These are phyloP conservation scores for Campylorhamphus procurvoides DNA, from an alignment of 2,113 vertebrate genomes.

Conservation along the genomic window DNA sequence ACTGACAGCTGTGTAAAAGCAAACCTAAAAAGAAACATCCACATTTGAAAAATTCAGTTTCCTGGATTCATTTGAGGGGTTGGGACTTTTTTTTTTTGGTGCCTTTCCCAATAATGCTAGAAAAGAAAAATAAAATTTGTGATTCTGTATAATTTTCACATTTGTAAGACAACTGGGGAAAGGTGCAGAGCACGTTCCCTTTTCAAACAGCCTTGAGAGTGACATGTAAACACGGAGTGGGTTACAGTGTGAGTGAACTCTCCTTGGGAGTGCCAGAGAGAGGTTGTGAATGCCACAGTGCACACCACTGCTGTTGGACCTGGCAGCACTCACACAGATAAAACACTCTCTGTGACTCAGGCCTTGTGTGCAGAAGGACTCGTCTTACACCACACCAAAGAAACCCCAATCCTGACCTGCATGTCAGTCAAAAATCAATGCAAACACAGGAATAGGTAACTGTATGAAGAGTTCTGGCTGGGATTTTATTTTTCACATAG, in stretches of 20 bases:
- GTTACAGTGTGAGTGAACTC: neutral
- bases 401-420: neutral
- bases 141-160: neutral
- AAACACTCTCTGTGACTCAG: neutral
- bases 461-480: neutral
- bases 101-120: neutral
- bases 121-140: neutral
- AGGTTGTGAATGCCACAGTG: neutral
- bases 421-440: neutral
- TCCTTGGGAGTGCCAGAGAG: conserved; percentile 13
- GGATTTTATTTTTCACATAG: neutral
- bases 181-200: neutral
- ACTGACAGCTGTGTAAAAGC: conserved; percentile 19
- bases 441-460: neutral
- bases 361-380: neutral
- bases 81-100: neutral
- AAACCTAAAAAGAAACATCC: neutral
- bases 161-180: conserved; percentile 5
- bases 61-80: neutral
- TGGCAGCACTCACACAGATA: neutral
- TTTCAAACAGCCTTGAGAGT: neutral
- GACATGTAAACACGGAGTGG: neutral
- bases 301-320: neutral
- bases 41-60: neutral
- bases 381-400: neutral